Conservation (phyloP, 2,113 vertebrate species). For the Isichthys henryi region DNA sequence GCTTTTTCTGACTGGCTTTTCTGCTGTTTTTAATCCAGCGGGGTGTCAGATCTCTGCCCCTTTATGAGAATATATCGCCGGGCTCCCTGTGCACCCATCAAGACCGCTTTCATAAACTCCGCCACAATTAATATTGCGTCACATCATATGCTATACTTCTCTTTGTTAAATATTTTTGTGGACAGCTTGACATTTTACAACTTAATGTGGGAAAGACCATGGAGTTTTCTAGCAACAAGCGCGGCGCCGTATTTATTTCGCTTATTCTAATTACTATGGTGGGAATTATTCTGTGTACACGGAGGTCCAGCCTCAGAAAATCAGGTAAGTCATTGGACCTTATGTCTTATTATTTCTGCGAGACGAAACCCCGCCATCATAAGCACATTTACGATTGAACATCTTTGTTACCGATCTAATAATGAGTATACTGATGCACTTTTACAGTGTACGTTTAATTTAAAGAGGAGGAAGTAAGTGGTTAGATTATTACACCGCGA, state of each 20-base stretch:
- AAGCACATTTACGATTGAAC: neutral
- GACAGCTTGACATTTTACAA: conserved; percentile 37
- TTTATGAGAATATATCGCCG: neutral
- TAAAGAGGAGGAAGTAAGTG: neutral
- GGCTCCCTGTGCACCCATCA: neutral
- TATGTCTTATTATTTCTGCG: neutral
- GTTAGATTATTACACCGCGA: neutral
- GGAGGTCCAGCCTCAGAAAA: conserved; percentile 59
- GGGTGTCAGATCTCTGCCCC: conserved; percentile 1
- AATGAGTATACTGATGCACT: neutral
- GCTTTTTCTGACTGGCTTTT: neutral
- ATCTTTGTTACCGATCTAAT: neutral
- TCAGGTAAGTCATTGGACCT: conserved; percentile 63
- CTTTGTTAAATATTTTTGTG: neutral
- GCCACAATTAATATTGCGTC: neutral
- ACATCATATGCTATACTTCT: neutral
- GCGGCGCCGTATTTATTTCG: conserved; percentile 50
- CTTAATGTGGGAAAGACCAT: conserved; percentile 46
- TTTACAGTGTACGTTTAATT: neutral
- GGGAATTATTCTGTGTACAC: conserved; percentile 40
- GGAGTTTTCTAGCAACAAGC: conserved; percentile 51
- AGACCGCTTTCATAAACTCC: neutral
- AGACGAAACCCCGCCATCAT: neutral
- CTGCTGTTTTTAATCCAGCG: neutral
- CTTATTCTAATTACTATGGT: conserved; percentile 57